These are phyloP conservation scores for Buphagus erythrorhynchus DNA, from an alignment of 2,797 vertebrate species.

Conservation along the genomic window DNA sequence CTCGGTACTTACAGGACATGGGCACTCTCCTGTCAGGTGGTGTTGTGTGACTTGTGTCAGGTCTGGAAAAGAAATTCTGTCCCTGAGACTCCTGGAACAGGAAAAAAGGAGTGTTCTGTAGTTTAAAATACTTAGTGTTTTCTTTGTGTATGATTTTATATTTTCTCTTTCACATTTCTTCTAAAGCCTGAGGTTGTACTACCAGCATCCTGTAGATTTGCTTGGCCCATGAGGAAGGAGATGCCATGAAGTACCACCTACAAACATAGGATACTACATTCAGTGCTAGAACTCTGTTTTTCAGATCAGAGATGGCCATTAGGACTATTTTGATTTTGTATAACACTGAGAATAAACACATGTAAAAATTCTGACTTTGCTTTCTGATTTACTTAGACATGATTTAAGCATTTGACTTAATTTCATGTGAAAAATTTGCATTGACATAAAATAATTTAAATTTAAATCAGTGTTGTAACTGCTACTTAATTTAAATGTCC, in stretches of 20 bases:
- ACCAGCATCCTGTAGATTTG: background rate
- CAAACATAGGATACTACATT: background rate
- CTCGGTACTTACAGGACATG: rapidly evolving
- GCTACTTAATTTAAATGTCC: background rate
- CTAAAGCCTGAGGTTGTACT: background rate
- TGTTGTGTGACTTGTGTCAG: background rate
- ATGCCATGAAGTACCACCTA: background rate
- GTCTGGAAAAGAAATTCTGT: background rate
- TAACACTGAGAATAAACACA: background rate
- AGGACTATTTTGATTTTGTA: background rate
- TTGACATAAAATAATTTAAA: background rate
- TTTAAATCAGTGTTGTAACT: background rate
- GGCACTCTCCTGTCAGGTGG: rapidly evolving
- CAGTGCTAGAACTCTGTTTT: background rate
- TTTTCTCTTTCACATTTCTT: background rate
- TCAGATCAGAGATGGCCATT: background rate
- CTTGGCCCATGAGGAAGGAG: background rate
- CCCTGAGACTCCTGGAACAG: background rate
- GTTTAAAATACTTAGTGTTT: background rate
- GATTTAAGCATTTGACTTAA: background rate
- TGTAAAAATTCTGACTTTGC: background rate
- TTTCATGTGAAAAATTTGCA: background rate
- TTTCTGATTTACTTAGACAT: background rate
- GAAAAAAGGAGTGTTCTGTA: background rate
- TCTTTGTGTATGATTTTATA: background rate